Base-by-base conservation (phyloP, 2,888 invertebrate species). In the Cartodere bifasciata region DNA sequence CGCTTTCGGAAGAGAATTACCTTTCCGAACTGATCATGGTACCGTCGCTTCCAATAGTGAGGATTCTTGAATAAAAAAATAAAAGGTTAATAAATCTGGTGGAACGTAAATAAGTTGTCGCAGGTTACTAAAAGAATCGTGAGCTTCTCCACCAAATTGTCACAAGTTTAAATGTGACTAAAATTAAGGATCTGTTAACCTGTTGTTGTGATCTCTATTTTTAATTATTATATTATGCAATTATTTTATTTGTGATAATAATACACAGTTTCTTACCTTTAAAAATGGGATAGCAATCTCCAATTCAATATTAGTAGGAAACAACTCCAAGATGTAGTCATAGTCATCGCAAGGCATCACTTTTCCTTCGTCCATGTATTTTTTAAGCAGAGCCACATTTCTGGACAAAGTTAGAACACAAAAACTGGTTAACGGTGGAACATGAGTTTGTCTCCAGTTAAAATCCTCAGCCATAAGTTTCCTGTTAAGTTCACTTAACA, bases 41-140 rank as follows among this genome's bases (percentile, higher is more conserved):
- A 72, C 43, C 68, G 63, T 30, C 74, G 62, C 47, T 70, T 60
- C 77, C 78, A 78, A 52, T 74, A 78, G 50, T 68, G 64, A n/a
- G n/a, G n/a, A n/a, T n/a, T n/a, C n/a, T n/a, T n/a, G n/a, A n/a
- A n/a, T n/a, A n/a, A n/a, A n/a, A n/a, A n/a, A n/a, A n/a, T n/a
- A n/a, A n/a, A n/a, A n/a, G n/a, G n/a, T n/a, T n/a, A n/a, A n/a
- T n/a, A n/a, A n/a, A n/a, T n/a, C n/a, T n/a, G n/a, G n/a, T n/a
- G n/a, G n/a, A n/a, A n/a, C n/a, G n/a, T n/a, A n/a, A n/a, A n/a
- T n/a, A n/a, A n/a, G n/a, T n/a, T n/a, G n/a, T n/a, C n/a, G n/a
- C n/a, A n/a, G n/a, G n/a, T n/a, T n/a, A n/a, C n/a, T n/a, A n/a
- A n/a, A n/a, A n/a, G n/a, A n/a, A n/a, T n/a, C n/a, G n/a, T n/a